Evolutionary conservation across 2,888 invertebrate species (phyloP), one percentile per base, ranked within the genome.

Genomic region (Polyommatus icarus): DNA sequence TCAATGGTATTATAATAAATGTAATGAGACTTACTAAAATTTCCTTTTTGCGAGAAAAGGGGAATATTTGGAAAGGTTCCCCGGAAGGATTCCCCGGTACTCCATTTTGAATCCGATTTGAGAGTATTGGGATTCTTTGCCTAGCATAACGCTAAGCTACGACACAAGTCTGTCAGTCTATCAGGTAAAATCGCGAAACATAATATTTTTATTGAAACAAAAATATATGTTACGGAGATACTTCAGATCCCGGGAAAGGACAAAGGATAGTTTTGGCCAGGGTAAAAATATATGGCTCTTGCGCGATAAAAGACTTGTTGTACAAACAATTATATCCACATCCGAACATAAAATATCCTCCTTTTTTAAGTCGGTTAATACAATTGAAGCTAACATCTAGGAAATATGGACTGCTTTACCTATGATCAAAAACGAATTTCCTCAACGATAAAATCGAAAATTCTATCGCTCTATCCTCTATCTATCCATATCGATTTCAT

Each of bases 401-500:
- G 15, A 50, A 4, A 54, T 12, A 10, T 20, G 3, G 1, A 20
- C 59, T 7, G 10, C 8, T 59, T 20, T 20, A 20, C 20, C 1
- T 20, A n/a, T 59, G 3, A 59, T 7, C 2, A 20, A 5, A 59
- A 59, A 7, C 20, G 20, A 59, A 10, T 59, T 46, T 20, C 8
- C 18, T 20, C 20, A 20, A 20, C n/a, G 59, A 67, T 4, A 4
- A 67, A 67, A 67, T 67, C 29, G 61, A 67, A 67, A 24, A 59
- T 67, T 67, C 24, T 15, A 67, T 67, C 61, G 61, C 61, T 8
- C 18, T 18, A 54, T 50, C 15, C 15, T 18, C 54, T 18, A 54
- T 54, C 54, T 54, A 54, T 50, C 61, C 24, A 61, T 67, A 67
- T 67, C 61, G 61, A 67, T 67, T 67, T 67, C 61, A 5, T 24